A percentile compares a stretch with the other conserved stretches of the same genome.
phyloP scores from a whole-genome alignment of 1,140 invertebrate genomes.

The Micrasema longulum region DNA sequence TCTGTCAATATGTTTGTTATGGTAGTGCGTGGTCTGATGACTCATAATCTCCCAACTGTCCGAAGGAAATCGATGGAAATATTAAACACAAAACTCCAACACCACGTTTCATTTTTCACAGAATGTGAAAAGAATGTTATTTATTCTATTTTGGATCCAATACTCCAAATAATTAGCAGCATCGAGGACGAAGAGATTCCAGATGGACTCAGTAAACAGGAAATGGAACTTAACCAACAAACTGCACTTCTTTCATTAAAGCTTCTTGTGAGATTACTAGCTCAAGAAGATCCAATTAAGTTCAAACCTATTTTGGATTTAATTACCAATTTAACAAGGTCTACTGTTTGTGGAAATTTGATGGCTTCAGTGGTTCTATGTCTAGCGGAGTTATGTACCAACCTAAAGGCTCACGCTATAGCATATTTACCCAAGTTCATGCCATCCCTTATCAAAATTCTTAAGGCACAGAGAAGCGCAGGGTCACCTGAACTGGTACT shows the following conservation, averaged over 20 bases:
- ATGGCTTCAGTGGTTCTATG: conserved; percentile 82
- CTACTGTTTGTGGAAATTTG: conserved; percentile 75
- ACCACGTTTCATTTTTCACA: conserved; percentile 72
- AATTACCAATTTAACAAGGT: conserved; percentile 72
- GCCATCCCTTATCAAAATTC: conserved; percentile 78
- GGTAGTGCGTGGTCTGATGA: conserved; percentile 78
- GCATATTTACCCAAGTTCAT: conserved; percentile 80
- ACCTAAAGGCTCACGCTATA: conserved; percentile 80
- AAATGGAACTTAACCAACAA: conserved; percentile 79
- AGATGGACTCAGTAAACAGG: conserved; percentile 64
- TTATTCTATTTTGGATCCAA: conserved; percentile 70
- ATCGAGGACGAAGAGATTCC: conserved; percentile 59
- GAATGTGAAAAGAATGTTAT: conserved; percentile 66
- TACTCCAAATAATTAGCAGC: conserved; percentile 73
- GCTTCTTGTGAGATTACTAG: conserved; percentile 79
- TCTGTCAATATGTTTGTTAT: conserved; percentile 81
- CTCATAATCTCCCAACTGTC: conserved; percentile 76
- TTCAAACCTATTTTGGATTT: conserved; percentile 75
- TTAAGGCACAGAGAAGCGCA: conserved; percentile 64
- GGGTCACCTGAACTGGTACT: conserved; percentile 68
- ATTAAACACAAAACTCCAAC: conserved; percentile 81
- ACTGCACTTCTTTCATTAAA: conserved; percentile 85
- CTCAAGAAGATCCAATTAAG: conserved; percentile 70
- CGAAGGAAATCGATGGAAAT: conserved; percentile 86
- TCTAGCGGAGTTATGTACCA: conserved; percentile 81